Conservation (phyloP, 2,113 vertebrate species). For the Campylomormyrus tamandua region DNA sequence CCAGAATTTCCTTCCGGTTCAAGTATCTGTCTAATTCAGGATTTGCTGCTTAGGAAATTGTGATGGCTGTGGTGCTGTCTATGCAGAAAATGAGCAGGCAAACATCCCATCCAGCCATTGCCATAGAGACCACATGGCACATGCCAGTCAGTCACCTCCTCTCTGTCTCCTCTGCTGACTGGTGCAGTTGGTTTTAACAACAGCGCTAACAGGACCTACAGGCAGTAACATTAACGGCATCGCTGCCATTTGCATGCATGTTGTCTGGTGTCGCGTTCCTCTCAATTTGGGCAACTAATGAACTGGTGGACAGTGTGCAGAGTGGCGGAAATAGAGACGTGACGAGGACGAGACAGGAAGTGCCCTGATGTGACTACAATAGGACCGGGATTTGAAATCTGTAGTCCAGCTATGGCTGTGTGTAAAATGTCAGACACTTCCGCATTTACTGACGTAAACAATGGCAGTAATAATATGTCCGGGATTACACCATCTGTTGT, state of each 20-base stretch:
- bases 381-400: neutral
- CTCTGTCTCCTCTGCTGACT: neutral
- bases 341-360: neutral
- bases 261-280: neutral
- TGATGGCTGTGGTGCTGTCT: neutral
- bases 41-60: neutral
- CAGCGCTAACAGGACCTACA: neutral
- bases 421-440: neutral
- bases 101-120: neutral
- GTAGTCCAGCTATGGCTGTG: neutral
- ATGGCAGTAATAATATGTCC: neutral
- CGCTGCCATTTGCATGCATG: neutral
- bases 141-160: neutral
- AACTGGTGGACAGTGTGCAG: neutral
- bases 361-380: neutral
- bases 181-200: neutral
- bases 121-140: neutral
- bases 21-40: neutral
- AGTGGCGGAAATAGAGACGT: neutral
- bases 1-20: neutral
- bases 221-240: neutral
- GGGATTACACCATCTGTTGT: neutral
- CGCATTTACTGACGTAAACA: neutral
- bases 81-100: neutral
- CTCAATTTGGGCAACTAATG: neutral